phyloP scores from a whole-genome alignment of 2,113 vertebrate genomes.

The Sisor rabdophorus region DNA sequence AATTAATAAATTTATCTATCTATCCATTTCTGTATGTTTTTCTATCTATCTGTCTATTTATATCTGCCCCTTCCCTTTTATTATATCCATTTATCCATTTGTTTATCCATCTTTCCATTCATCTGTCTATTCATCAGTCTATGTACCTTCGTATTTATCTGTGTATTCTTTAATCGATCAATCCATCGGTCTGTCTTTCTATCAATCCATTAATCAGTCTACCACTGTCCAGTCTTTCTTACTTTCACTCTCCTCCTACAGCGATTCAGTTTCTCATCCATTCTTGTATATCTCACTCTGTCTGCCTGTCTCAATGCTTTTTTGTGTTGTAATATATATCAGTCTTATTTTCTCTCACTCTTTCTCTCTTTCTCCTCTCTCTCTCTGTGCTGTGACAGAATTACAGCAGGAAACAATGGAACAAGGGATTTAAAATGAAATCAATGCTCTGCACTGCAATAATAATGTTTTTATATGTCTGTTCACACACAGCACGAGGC shows the following conservation, averaged over 20 bases:
- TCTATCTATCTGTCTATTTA: not conserved
- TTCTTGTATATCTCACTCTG: not conserved
- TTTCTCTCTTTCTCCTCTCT: not conserved
- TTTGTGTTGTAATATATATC: not conserved
- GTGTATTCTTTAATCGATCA: no score
- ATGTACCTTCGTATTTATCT: no score
- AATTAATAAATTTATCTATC: not conserved
- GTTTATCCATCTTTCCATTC: no score
- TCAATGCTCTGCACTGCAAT: constrained; percentile 59
- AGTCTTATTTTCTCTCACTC: not conserved
- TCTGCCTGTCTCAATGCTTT: not conserved
- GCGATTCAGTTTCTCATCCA: no score
- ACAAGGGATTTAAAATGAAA: constrained; percentile 62
- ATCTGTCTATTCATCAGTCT: no score
- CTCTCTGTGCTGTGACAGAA: constrained; percentile 49
- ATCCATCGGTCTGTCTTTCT: no score
- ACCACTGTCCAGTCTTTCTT: not conserved
- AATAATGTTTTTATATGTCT: constrained; percentile 48
- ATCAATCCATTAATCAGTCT: no score
- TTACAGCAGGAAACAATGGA: constrained; percentile 60
- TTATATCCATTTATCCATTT: no score
- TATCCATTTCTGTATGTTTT: not conserved
- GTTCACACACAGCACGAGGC: constrained; percentile 25
- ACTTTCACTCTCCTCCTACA: not conserved
- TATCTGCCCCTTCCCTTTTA: not conserved